Evolutionary conservation across 2,888 invertebrate species (phyloP).

Genomic region (Perizoma affinitatum): DNA sequence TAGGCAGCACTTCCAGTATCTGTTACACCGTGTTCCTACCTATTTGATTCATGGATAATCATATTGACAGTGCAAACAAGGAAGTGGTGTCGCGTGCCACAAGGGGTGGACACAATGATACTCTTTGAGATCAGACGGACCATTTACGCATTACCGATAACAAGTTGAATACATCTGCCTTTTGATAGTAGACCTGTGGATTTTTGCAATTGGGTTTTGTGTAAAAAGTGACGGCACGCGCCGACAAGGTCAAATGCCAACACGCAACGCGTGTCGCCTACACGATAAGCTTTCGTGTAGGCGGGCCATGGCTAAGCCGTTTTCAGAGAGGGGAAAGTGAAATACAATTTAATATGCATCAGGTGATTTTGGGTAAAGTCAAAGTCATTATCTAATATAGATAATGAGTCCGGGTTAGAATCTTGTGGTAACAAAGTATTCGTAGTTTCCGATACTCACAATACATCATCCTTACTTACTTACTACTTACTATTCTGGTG

Average conservation of each 20-base stretch:
- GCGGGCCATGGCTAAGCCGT: too few species aligned
- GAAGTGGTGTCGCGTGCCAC: constrained; percentile 68
- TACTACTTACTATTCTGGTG: too few species aligned
- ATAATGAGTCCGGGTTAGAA: too few species aligned
- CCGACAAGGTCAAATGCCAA: neutral
- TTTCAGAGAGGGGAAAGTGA: too few species aligned
- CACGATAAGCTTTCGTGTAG: too few species aligned
- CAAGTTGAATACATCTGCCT: constrained; percentile 80
- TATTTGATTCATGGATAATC: constrained; percentile 14
- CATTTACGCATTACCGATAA: constrained; percentile 78
- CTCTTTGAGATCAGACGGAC: constrained; percentile 72
- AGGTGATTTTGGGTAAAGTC: too few species aligned
- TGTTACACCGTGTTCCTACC: constrained; percentile 3
- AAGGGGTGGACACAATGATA: constrained; percentile 72
- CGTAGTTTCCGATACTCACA: too few species aligned
- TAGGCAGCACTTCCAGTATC: constrained; percentile 8
- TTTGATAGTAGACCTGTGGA: constrained; percentile 58
- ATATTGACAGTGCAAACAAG: constrained; percentile 57
- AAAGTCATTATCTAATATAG: too few species aligned
- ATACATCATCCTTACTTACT: too few species aligned
- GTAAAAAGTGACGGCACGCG: constrained; percentile 9
- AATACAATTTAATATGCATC: too few species aligned
- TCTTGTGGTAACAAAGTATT: too few species aligned
- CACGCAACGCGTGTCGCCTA: too few species aligned
- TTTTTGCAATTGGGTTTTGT: constrained; percentile 10